These are phyloP conservation scores for Antheraea mylitta DNA, from an alignment of 1,140 invertebrate genomes.

Conservation along the genomic window DNA sequence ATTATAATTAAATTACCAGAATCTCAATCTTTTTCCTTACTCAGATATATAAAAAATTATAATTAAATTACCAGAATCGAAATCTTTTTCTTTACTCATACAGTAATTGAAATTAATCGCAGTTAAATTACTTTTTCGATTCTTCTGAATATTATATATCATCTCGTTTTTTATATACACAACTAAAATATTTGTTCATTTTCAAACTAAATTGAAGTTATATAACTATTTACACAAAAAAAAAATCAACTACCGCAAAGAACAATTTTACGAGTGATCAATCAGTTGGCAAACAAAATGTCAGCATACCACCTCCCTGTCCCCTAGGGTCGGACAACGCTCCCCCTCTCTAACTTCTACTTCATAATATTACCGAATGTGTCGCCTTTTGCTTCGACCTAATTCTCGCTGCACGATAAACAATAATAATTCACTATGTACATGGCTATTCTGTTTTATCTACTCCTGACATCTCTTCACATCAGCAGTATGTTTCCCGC, in stretches of 20 bases:
- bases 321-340: neutral
- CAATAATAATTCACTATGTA: slow-evolving; percentile 3
- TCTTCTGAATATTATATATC: too few relatives aligned
- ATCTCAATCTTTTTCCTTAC: too few relatives aligned
- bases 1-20: too few relatives aligned
- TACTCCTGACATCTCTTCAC: neutral
- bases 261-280: slow-evolving; percentile 18
- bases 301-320: slow-evolving; percentile 6
- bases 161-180: too few relatives aligned
- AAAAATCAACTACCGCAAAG: slow-evolving; percentile 10
- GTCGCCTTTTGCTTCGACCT: neutral
- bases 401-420: neutral
- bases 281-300: slow-evolving; percentile 24
- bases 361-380: neutral
- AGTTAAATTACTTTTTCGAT: too few relatives aligned
- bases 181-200: too few relatives aligned
- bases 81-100: too few relatives aligned
- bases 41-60: too few relatives aligned
- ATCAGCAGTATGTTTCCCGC: neutral
- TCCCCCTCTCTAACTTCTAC: neutral
- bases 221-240: neutral
- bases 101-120: too few relatives aligned
- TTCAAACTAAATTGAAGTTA: neutral
- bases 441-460: neutral
- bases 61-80: too few relatives aligned